phyloP scores from a whole-genome alignment of 1,140 invertebrate species.

The Frieseomelitta varia region DNA sequence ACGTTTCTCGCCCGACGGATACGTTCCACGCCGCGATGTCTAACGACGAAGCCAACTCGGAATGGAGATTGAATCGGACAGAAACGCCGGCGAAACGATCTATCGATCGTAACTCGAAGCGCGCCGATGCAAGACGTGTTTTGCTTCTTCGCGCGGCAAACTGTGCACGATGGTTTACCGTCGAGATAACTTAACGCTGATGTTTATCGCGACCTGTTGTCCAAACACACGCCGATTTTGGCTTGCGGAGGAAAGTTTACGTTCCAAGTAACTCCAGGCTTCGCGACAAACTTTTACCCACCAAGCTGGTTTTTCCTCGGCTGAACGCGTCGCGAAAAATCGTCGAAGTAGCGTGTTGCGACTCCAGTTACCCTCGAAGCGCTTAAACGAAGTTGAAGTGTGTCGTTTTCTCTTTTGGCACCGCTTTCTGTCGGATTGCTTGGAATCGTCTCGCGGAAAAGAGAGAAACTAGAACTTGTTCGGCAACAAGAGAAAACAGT shows the following conservation, averaged over 20 bases:
- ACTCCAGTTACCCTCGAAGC: neutral
- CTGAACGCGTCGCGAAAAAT: slow-evolving; percentile 15
- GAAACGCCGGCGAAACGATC: no score
- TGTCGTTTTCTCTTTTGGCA: neutral
- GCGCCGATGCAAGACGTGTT: neutral
- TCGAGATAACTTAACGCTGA: neutral
- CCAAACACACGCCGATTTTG: neutral
- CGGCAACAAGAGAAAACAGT: neutral
- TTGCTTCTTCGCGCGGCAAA: neutral
- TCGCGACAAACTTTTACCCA: slow-evolving; percentile 20
- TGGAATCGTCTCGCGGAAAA: neutral
- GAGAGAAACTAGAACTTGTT: neutral
- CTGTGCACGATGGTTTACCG: neutral
- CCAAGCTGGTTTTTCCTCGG: neutral
- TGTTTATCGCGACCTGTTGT: neutral
- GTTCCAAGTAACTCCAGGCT: neutral
- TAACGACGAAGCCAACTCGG: neutral
- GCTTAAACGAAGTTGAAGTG: slow-evolving; percentile 9
- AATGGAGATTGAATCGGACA: neutral
- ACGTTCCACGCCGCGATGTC: neutral
- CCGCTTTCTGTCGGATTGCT: neutral
- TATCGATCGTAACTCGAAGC: neutral
- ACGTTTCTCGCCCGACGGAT: neutral
- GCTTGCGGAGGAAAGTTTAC: neutral
- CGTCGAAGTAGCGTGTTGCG: neutral